Conservation (phyloP, 2,888 invertebrate genomes). For the Parascotia fuliginaria region DNA sequence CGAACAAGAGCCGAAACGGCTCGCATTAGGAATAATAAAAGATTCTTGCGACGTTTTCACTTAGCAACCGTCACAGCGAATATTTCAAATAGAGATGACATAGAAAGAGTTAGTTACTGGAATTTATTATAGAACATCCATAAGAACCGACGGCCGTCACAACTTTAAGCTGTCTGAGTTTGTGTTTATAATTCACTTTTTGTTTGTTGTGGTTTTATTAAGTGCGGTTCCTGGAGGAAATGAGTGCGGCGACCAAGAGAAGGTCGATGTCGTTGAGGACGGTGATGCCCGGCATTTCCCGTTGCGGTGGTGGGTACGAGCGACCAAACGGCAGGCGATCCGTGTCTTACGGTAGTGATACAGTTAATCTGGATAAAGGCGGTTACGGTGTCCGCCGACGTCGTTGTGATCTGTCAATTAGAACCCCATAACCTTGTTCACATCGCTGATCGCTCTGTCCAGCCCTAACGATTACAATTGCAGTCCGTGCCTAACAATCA, state of each 20-base stretch:
- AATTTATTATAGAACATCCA: constrained; percentile 61
- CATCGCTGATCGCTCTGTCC: constrained; percentile 57
- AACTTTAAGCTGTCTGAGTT: constrained; percentile 26
- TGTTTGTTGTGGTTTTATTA: constrained; percentile 58
- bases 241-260: constrained; percentile 58
- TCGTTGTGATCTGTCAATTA: constrained; percentile 76
- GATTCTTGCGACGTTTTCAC: constrained; percentile 75
- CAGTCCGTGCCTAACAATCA: constrained; percentile 33
- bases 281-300: constrained; percentile 64
- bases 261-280: constrained; percentile 43
- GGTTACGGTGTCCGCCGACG: constrained; percentile 67
- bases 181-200: constrained; percentile 49
- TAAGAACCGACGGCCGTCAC: constrained; percentile 34
- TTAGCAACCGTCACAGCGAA: constrained; percentile 77
- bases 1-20: constrained; percentile 81
- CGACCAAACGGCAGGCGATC: constrained; percentile 53
- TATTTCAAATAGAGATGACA: constrained; percentile 70
- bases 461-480: constrained; percentile 58
- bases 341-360: constrained; percentile 73
- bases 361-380: constrained; percentile 74
- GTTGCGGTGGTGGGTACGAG: constrained; percentile 64
- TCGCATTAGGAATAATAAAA: constrained; percentile 79
- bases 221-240: constrained; percentile 66
- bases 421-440: constrained; percentile 72
- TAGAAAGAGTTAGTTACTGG: constrained; percentile 62